Percentiles rank a stretch among this genome's conserved stretches.
Evolutionary conservation across 2,888 invertebrate genomes (phyloP).

Genomic region (Microdon myrmicae): DNA sequence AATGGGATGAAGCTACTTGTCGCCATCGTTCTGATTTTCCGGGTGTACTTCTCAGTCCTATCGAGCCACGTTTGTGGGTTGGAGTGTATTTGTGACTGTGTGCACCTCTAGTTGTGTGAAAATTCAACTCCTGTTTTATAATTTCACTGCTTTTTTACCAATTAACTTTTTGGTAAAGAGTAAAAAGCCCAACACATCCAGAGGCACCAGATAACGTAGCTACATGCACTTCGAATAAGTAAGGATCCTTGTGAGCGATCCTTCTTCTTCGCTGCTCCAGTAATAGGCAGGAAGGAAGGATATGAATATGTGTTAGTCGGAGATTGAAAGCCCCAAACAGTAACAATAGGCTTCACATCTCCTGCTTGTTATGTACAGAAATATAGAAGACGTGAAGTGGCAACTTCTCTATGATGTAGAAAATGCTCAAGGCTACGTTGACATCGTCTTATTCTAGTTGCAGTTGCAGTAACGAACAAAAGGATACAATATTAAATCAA

Average conservation of each 20-base stretch:
- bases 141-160: slow-evolving; percentile 43
- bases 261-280: slow-evolving; percentile 23
- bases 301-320: slow-evolving; percentile 27
- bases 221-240: slow-evolving; percentile 15
- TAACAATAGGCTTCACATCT: slow-evolving; percentile 15
- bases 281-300: slow-evolving; percentile 49
- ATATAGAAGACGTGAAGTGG: slow-evolving; percentile 18
- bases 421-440: slow-evolving; percentile 44
- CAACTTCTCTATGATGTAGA: slow-evolving; percentile 32
- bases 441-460: slow-evolving; percentile 30
- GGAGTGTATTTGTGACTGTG: slow-evolving; percentile 10
- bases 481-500: slow-evolving; percentile 1
- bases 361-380: slow-evolving; percentile 3
- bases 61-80: background rate
- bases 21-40: too few relatives aligned
- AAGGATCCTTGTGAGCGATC: slow-evolving; percentile 24
- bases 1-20: too few relatives aligned
- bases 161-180: slow-evolving; percentile 48
- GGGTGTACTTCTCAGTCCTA: background rate
- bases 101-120: too few relatives aligned
- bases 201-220: slow-evolving; percentile 10
- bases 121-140: slow-evolving; percentile 31
- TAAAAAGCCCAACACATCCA: slow-evolving; percentile 9
- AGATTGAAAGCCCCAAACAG: slow-evolving; percentile 26
- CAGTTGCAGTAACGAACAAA: slow-evolving; percentile 26